Percentiles rank a stretch among this genome's conserved stretches.
These are phyloP conservation scores for Anoura caudifer DNA, from an alignment of 2,113 vertebrate genomes.

Conservation along the genomic window DNA sequence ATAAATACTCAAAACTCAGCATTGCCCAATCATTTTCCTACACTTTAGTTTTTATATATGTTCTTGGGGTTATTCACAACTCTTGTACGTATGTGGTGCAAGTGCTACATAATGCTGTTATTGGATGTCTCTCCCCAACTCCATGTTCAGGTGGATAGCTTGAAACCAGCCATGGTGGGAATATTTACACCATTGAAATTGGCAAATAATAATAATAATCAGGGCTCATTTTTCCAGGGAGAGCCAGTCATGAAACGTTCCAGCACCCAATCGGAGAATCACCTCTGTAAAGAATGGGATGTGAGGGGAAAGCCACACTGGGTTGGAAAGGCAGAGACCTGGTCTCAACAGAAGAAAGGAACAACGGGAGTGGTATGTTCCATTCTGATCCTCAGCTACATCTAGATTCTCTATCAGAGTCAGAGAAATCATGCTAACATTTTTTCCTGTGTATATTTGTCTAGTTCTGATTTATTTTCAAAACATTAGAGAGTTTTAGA, in stretches of 20 bases:
- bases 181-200: not conserved
- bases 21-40: not conserved
- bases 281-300: not conserved
- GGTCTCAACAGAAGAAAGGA: not conserved
- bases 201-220: not conserved
- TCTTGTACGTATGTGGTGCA: not conserved
- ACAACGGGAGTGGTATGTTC: not conserved
- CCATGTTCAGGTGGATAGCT: not conserved
- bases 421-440: not conserved
- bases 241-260: not conserved
- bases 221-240: not conserved
- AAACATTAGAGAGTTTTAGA: not conserved
- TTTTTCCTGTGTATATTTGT: not conserved
- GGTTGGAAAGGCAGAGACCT: not conserved
- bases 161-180: not conserved
- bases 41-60: not conserved
- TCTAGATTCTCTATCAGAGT: not conserved
- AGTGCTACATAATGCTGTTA: not conserved
- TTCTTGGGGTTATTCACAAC: not conserved
- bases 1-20: not conserved
- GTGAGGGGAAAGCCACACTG: not conserved
- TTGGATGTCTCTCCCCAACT: not conserved
- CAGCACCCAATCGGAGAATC: not conserved
- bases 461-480: not conserved
- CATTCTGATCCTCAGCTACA: not conserved